Base-by-base conservation (phyloP, 1,140 invertebrate genomes). In the Drosophila miranda region DNA sequence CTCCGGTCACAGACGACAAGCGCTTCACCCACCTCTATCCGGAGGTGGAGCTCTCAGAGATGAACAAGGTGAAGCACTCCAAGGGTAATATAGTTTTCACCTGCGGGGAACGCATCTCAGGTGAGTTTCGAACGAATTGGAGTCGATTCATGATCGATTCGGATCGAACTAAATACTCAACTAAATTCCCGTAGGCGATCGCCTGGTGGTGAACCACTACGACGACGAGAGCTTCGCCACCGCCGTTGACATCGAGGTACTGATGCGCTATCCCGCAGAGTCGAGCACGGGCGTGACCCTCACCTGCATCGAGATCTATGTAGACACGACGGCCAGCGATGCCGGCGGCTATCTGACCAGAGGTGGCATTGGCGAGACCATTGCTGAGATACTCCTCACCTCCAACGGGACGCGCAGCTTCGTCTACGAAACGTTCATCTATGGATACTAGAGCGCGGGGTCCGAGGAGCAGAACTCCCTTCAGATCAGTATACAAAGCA, bases 71-170 rank as follows among this genome's bases (percentile, higher is more conserved):
- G 11, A 75, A 78, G 64, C 80, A 90, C 58, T 72, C 77, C 3
- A 90, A 90, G 38, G 89, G 89, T 11, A 89, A 89, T 28, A 48
- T 87, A 43, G 75, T 90, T 1, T 90, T 90, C 43, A 75, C 58
- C 13, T 4, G 56, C 0, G 84, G 89, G 0, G 49, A 75, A 26
- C 76, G 89, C 8, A 84, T 80, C 2, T 26, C 62, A n/a, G 88
- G 88, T 90, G 66, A 78, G 64, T 46, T 6, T 19, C 1, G 1
- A 7, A 2, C 8, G 5, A 13, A 8, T 8, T 30, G 28, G 28
- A 0, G 28, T 19, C 9, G n/a, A 7, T 16, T 30, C 41, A 9
- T 5, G 6, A n/a, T 41, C 44, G 19, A 19, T 5, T 16, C 1
- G 19, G 19, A 19, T 19, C 19, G 2, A 14, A 1, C 46, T 55